Base-by-base conservation (phyloP, 2,888 invertebrate species). In the Leptinotarsa rubiginosa region DNA sequence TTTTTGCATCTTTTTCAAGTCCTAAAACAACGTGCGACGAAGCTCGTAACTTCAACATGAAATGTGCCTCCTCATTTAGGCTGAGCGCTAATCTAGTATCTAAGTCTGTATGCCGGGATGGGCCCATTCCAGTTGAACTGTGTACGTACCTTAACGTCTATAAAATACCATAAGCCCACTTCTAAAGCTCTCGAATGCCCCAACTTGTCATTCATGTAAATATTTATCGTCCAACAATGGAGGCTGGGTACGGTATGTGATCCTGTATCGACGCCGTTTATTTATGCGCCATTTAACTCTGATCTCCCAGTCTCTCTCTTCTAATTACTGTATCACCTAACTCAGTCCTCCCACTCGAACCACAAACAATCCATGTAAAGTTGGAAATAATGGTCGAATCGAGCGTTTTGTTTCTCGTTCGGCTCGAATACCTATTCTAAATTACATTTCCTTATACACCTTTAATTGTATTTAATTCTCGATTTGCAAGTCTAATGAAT, bases 401-500 rank as follows among this genome's bases (percentile, higher is more conserved):
- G 49, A 22, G 20, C 47, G 20, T 49, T 66, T 49, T 47, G 18
- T 13, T 47, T 25, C 67, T 52, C 67, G 67, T 67, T 62, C 41
- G 13, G 62, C 62, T 31, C 62, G 41, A 52, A 67, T 67, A 52
- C 67, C 73, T 74, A 41, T 75, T 77, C 74, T 75, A 75, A 77
- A 78, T 79, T 78, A 76, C 75, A 75, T 72, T 79, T 78, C 79
- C 79, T 78, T 78, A 78, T 78, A 79, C 73, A 79, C 80, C 69
- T 79, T 80, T 81, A 81, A 80, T 81, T 81, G 78, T 78, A 76
- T 77, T 78, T 78, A 80, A 77, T 78, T 77, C 75, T 54, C 67
- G 59, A 81, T 82, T 81, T 81, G 78, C 81, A 82, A 80, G 80
- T 81, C 78, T 80, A 80, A 82, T 82, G 80, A 81, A 75, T 52